phyloP scores from a whole-genome alignment of 2,888 invertebrate species.

The Protodeltote pygarga region DNA sequence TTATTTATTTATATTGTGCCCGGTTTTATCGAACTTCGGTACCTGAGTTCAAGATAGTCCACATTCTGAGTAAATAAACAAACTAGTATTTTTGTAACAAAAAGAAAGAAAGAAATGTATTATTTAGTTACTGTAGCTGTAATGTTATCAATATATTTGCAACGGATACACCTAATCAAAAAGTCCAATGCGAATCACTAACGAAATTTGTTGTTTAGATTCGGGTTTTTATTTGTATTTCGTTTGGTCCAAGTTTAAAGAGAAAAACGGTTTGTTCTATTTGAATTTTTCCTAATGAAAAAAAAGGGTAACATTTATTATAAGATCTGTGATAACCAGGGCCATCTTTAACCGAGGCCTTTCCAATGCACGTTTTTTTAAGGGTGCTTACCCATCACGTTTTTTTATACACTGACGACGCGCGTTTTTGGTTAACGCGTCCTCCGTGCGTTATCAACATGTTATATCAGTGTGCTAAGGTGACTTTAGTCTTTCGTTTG shows the following conservation, averaged over 20 bases:
- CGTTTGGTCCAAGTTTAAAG: slow-evolving; percentile 26
- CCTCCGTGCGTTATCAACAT: too few species aligned
- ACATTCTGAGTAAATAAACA: neutral
- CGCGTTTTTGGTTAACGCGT: too few species aligned
- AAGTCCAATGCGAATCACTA: slow-evolving; percentile 48
- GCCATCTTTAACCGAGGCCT: too few species aligned
- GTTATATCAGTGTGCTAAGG: too few species aligned
- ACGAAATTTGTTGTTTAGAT: slow-evolving; percentile 42
- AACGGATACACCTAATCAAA: slow-evolving; percentile 52
- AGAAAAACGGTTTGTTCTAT: slow-evolving; percentile 9
- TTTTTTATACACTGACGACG: too few species aligned
- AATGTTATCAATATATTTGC: slow-evolving; percentile 30
- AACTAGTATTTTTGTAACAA: neutral
- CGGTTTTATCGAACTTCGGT: neutral
- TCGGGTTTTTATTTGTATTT: slow-evolving; percentile 51
- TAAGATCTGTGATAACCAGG: too few species aligned
- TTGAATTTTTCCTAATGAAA: neutral
- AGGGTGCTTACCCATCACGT: too few species aligned
- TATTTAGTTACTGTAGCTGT: slow-evolving; percentile 4
- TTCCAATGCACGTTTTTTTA: too few species aligned
- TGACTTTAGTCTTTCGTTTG: too few species aligned
- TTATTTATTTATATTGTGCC: too few species aligned
- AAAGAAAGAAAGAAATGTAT: slow-evolving; percentile 7
- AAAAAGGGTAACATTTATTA: too few species aligned
- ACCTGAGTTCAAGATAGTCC: neutral